These are phyloP conservation scores for Eulithis prunata DNA, from an alignment of 2,888 invertebrate genomes.

Conservation along the genomic window DNA sequence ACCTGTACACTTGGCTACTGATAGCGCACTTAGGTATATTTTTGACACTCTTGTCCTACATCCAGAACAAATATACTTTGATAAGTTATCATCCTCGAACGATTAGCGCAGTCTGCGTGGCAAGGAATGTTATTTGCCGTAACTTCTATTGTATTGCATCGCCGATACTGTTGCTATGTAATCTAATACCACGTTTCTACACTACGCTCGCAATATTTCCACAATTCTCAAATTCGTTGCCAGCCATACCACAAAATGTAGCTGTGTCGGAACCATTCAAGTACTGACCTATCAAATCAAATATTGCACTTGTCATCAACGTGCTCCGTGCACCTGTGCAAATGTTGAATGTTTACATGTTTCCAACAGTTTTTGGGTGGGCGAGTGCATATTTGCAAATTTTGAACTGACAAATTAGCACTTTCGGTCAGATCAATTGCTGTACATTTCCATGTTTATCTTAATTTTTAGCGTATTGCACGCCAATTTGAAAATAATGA, in stretches of 20 bases:
- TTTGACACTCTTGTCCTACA: constrained; percentile 58
- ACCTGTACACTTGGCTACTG: constrained; percentile 54
- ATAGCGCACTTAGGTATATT: constrained; percentile 36
- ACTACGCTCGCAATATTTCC: no score
- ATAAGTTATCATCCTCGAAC: constrained; percentile 60
- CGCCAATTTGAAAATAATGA: constrained; percentile 42
- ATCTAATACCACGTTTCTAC: background rate
- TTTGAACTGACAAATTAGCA: constrained; percentile 72
- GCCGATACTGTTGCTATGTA: constrained; percentile 11
- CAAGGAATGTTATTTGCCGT: constrained; percentile 20
- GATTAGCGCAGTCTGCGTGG: constrained; percentile 46
- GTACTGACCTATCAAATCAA: constrained; percentile 45
- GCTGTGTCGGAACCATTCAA: constrained; percentile 38
- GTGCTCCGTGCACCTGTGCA: constrained; percentile 68
- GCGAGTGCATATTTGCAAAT: constrained; percentile 74
- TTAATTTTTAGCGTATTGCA: constrained; percentile 48
- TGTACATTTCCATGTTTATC: constrained; percentile 59
- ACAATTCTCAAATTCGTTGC: no score
- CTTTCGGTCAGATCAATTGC: constrained; percentile 64
- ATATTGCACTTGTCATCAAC: constrained; percentile 65
- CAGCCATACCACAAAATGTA: background rate
- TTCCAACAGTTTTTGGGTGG: constrained; percentile 60
- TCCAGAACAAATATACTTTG: constrained; percentile 66
- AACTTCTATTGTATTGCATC: background rate
- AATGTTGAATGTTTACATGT: constrained; percentile 67